These are phyloP conservation scores for Rhamphomyia laevipes DNA, from an alignment of 2,888 invertebrate genomes.

Conservation along the genomic window DNA sequence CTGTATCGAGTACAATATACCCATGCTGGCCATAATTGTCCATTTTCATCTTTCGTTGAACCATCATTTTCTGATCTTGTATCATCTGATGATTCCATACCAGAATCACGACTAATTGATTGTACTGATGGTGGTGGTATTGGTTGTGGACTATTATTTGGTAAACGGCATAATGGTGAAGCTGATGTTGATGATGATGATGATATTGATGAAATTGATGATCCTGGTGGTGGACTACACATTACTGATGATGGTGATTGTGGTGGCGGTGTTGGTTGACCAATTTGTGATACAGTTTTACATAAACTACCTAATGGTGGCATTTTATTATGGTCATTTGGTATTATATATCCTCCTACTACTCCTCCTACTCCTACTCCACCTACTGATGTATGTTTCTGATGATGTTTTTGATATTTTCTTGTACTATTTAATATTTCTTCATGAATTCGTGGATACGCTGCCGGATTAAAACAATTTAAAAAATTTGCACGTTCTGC, in stretches of 20 bases:
- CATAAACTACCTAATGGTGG: constrained; percentile 56
- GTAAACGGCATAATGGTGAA: constrained; percentile 12
- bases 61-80: constrained; percentile 35
- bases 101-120: constrained; percentile 35
- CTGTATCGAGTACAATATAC: constrained; percentile 96
- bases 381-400: neutral
- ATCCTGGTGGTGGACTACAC: constrained; percentile 19
- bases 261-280: constrained; percentile 27
- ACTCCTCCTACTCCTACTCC: neutral
- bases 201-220: constrained; percentile 18
- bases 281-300: constrained; percentile 58
- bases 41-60: constrained; percentile 32
- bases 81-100: constrained; percentile 38
- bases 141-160: constrained; percentile 30
- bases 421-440: constrained; percentile 33
- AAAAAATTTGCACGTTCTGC: constrained; percentile 34
- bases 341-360: constrained; percentile 7
- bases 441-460: constrained; percentile 37
- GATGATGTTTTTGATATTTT: neutral
- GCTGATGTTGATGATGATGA: constrained; percentile 18
- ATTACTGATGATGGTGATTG: constrained; percentile 16
- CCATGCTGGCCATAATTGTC: constrained; percentile 86
- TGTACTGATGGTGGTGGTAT: constrained; percentile 35
- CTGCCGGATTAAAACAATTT: constrained; percentile 35
- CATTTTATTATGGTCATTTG: constrained; percentile 25